Evolutionary conservation across 1,140 invertebrate species (phyloP).

Genomic region (Papilio aristodemus): DNA sequence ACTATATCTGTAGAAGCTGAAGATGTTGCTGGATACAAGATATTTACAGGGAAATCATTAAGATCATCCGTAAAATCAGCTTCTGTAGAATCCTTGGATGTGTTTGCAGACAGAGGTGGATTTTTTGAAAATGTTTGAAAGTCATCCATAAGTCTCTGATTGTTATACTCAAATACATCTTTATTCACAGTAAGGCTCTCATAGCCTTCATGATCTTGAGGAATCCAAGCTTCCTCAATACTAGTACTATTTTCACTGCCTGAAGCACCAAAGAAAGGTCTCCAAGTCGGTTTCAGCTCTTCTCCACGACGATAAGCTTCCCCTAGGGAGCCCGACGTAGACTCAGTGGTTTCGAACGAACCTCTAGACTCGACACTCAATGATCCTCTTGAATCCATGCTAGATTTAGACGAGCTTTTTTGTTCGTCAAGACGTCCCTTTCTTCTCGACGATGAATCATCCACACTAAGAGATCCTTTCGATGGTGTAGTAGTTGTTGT

Average conservation of each 20-base stretch:
- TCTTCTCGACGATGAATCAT: constrained; percentile 75
- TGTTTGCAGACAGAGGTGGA: constrained; percentile 81
- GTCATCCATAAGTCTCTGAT: constrained; percentile 74
- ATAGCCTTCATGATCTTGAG: constrained; percentile 86
- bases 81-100: constrained; percentile 82
- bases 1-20: constrained; percentile 84
- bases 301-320: constrained; percentile 84
- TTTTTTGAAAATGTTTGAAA: constrained; percentile 79
- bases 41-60: constrained; percentile 86
- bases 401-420: constrained; percentile 82
- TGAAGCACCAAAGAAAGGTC: constrained; percentile 89
- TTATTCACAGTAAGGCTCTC: constrained; percentile 78
- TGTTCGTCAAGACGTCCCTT: constrained; percentile 76
- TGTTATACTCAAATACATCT: constrained; percentile 75
- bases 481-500: constrained; percentile 75
- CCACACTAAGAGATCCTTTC: constrained; percentile 77
- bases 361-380: constrained; percentile 84
- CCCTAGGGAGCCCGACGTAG: constrained; percentile 86
- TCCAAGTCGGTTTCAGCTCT: constrained; percentile 88
- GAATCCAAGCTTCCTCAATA: constrained; percentile 89
- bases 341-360: constrained; percentile 86
- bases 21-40: constrained; percentile 84
- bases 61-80: constrained; percentile 87
- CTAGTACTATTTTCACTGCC: constrained; percentile 87
- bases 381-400: constrained; percentile 82